Evolutionary conservation across 2,797 vertebrate species (phyloP).

Genomic region (Staurois parvus): DNA sequence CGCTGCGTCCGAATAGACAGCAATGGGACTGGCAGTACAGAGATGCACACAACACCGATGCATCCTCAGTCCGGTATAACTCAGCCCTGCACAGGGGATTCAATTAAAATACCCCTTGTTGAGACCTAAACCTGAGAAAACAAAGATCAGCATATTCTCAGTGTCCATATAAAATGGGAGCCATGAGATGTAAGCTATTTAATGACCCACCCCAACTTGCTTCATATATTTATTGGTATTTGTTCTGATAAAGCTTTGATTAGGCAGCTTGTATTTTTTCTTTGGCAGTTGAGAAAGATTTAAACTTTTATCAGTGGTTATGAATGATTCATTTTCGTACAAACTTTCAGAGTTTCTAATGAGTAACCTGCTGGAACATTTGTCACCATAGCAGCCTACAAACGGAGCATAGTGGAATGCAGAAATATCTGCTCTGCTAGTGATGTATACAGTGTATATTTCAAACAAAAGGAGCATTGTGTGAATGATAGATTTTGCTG

Average conservation of each 20-base stretch:
- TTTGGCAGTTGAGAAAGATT: not conserved
- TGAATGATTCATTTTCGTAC: conserved; percentile 35
- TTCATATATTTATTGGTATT: not conserved
- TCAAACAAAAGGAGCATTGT: not conserved
- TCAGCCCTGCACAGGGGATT: too few species aligned
- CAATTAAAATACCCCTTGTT: too few species aligned
- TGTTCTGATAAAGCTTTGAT: not conserved
- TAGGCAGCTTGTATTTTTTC: not conserved
- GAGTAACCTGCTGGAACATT: conserved; percentile 20
- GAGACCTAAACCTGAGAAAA: too few species aligned
- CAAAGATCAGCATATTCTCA: too few species aligned
- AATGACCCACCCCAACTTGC: not conserved
- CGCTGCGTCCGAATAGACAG: too few species aligned
- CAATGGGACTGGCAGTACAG: too few species aligned
- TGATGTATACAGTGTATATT: not conserved
- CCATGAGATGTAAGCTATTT: not conserved
- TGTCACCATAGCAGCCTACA: conserved; percentile 11
- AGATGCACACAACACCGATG: too few species aligned
- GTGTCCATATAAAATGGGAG: too few species aligned
- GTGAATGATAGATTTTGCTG: not conserved
- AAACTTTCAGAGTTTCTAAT: conserved; percentile 26
- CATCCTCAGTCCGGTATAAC: too few species aligned
- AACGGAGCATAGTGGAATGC: not conserved
- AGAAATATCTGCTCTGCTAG: not conserved
- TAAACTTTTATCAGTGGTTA: conserved; percentile 11